Percentiles rank a stretch among this genome's conserved stretches.
phyloP scores from a whole-genome alignment of 2,888 invertebrate species.

The Argynnis bischoffii region DNA sequence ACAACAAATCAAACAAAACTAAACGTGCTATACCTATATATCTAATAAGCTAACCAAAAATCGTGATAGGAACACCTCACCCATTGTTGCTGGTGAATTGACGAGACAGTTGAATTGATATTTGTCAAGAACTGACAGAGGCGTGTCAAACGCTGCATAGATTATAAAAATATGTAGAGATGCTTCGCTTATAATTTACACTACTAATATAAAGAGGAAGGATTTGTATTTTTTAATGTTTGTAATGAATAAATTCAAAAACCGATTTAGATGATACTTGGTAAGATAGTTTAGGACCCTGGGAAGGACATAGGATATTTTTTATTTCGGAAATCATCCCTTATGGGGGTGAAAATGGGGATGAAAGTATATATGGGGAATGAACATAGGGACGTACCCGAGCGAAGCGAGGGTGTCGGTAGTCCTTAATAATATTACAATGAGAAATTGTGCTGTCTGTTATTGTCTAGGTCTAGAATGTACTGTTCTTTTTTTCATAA shows the following conservation, averaged over 20 bases:
- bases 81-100: slow-evolving; percentile 39
- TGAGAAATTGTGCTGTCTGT: too few relatives aligned
- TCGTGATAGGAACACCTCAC: slow-evolving; percentile 28
- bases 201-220: too few relatives aligned
- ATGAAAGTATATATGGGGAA: too few relatives aligned
- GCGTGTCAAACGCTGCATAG: slow-evolving; percentile 28
- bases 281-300: neutral
- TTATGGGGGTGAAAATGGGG: too few relatives aligned
- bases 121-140: slow-evolving; percentile 38
- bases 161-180: slow-evolving; percentile 8
- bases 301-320: neutral
- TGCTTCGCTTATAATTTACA: neutral
- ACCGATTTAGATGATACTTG: neutral
- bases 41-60: slow-evolving; percentile 12
- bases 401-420: too few relatives aligned
- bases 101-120: slow-evolving; percentile 41
- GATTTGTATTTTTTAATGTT: too few relatives aligned
- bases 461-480: too few relatives aligned
- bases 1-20: slow-evolving; percentile 13
- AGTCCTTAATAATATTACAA: too few relatives aligned
- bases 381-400: too few relatives aligned
- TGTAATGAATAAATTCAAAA: too few relatives aligned
- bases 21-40: slow-evolving; percentile 1
- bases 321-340: too few relatives aligned
- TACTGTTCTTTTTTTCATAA: too few relatives aligned